A percentile compares a stretch with the other conserved stretches of the same genome.
Evolutionary conservation across 2,888 invertebrate species (phyloP).

Genomic region (Sturmia bella): DNA sequence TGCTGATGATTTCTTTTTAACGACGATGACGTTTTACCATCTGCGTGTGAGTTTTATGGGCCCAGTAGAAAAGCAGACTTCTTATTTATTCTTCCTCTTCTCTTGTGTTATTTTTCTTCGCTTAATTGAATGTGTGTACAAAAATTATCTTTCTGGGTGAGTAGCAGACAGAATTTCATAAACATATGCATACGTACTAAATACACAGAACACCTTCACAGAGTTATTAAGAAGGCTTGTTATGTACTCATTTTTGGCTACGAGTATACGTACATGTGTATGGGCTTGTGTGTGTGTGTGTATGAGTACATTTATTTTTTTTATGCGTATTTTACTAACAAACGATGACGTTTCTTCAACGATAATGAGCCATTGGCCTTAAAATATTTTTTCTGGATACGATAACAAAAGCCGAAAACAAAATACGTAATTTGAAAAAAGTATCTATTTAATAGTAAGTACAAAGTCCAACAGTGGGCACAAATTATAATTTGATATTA

Average conservation of each 20-base stretch:
- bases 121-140: slow-evolving; percentile 5
- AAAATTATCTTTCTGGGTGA: not conserved
- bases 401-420: not conserved
- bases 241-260: slow-evolving; percentile 1
- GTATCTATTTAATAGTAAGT: not conserved
- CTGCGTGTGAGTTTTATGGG: not conserved
- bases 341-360: slow-evolving; percentile 42
- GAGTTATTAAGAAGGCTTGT: slow-evolving; percentile 6
- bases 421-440: not conserved
- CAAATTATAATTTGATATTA: too few relatives aligned
- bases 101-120: too few relatives aligned
- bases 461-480: slow-evolving; percentile 5
- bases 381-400: slow-evolving; percentile 31
- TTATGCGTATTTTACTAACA: not conserved
- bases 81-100: too few relatives aligned
- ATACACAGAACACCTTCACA: not conserved
- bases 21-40: slow-evolving; percentile 20
- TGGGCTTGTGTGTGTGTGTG: too few relatives aligned
- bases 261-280: too few relatives aligned
- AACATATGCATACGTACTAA: not conserved
- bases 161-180: not conserved
- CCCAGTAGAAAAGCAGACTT: not conserved
- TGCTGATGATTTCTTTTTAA: slow-evolving; percentile 2
- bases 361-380: slow-evolving; percentile 25
- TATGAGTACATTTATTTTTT: not conserved